Percentiles rank a stretch among this genome's conserved stretches.
Conservation (phyloP, 1,140 invertebrate species). For the Proales similis region DNA sequence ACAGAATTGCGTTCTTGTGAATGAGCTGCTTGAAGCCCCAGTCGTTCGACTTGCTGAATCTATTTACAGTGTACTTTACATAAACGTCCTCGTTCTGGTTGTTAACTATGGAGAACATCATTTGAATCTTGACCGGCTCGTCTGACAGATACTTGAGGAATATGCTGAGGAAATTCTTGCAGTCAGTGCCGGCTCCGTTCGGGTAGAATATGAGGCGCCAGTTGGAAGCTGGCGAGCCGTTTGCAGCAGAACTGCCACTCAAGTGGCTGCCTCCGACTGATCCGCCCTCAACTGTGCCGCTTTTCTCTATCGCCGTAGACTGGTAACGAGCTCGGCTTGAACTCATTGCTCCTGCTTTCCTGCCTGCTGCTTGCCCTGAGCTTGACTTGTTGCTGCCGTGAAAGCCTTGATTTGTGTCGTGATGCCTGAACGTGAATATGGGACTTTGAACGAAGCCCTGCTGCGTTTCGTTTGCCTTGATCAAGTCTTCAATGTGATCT, state of each 20-base stretch:
- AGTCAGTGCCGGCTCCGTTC: constrained; percentile 31
- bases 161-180: constrained; percentile 37
- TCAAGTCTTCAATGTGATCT: constrained; percentile 5
- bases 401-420: not conserved
- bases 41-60: constrained; percentile 35
- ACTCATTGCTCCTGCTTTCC: too few species aligned
- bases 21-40: constrained; percentile 36
- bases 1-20: constrained; percentile 34
- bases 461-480: constrained; percentile 12
- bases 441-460: constrained; percentile 35
- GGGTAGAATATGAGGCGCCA: constrained; percentile 32
- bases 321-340: too few species aligned
- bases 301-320: too few species aligned
- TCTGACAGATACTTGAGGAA: constrained; percentile 35
- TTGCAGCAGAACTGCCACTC: too few species aligned
- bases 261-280: too few species aligned
- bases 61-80: constrained; percentile 38
- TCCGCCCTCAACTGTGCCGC: too few species aligned
- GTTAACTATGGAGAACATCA: constrained; percentile 36
- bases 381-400: too few species aligned
- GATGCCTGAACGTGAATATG: constrained; percentile 5
- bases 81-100: constrained; percentile 36
- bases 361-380: too few species aligned
- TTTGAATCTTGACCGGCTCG: constrained; percentile 36
- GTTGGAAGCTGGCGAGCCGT: constrained; percentile 1